Evolutionary conservation across 2,888 invertebrate species (phyloP), one percentile per base, ranked within the genome.

Genomic region (Molanna angustata): DNA sequence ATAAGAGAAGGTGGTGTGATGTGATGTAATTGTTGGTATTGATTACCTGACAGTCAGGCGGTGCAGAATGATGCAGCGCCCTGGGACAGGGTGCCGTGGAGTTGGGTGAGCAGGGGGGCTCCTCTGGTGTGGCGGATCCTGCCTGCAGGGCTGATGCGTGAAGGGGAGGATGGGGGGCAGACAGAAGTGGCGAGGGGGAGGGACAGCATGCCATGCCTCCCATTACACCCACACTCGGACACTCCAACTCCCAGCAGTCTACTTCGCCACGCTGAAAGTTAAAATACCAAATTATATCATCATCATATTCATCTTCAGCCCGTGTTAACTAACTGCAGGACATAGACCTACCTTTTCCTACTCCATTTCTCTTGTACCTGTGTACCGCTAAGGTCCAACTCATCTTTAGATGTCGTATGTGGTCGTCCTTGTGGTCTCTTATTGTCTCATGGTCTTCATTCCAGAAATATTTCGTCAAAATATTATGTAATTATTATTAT

Each of bases 221-320:
- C 82, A 85, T 77, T 83, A 71, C 61, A 14, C 49, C 53, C 18
- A 55, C 57, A 4, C 44, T 45, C 17, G 89, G 90, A 71, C 93
- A 93, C 68, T 87, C 86, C 69, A 90, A 80, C 65, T 88, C 86
- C 89, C 90, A 91, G 69, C 93, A 93, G 78, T 92, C 92, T 63
- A 89, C 84, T 74, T 92, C 90, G 45, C 92, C 92, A 65, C 87
- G 79, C 85, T 88, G 70, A 52, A 73, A 51, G n/a, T n/a, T n/a
- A n/a, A n/a, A n/a, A n/a, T n/a, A n/a, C n/a, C n/a, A n/a, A n/a
- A n/a, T n/a, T n/a, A n/a, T n/a, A n/a, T n/a, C n/a, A n/a, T n/a
- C n/a, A n/a, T n/a, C n/a, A n/a, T n/a, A n/a, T n/a, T n/a, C n/a
- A n/a, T n/a, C n/a, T n/a, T n/a, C n/a, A n/a, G n/a, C n/a, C n/a